Conservation (phyloP, 53 echinoderm and acorn worm genomes). For the Patiria pectinifera region DNA sequence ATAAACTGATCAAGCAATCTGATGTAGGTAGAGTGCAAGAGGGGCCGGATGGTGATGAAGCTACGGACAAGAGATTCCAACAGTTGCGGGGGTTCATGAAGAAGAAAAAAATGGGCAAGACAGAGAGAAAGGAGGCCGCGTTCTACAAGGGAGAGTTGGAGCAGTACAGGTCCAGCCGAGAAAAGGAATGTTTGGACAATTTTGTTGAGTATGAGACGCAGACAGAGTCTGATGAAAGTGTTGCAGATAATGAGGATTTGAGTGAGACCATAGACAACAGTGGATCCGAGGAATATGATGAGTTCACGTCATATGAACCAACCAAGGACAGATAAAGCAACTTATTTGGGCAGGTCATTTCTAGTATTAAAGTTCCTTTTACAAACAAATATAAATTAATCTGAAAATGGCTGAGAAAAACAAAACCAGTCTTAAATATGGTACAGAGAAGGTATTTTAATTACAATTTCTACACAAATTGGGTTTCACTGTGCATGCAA, state of each 20-base stretch:
- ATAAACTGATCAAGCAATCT: constrained; percentile 41
- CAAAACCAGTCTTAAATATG: not conserved
- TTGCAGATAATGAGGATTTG: not conserved
- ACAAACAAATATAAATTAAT: not conserved
- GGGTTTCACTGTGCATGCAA: not conserved
- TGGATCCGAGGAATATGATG: too few relatives aligned
- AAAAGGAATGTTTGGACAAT: not conserved
- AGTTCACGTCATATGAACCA: too few relatives aligned
- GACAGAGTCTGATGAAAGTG: not conserved
- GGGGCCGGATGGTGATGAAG: not conserved
- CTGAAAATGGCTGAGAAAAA: not conserved
- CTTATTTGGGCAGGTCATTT: too few relatives aligned
- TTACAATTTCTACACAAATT: constrained; percentile 1
- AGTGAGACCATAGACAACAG: too few relatives aligned
- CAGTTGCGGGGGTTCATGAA: constrained; percentile 57
- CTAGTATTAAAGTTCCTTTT: not conserved
- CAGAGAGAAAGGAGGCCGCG: constrained; percentile 38
- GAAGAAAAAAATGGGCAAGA: constrained; percentile 51
- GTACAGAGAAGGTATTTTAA: not conserved
- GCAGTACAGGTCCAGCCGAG: not conserved
- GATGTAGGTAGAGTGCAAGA: not conserved
- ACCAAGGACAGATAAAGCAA: too few relatives aligned
- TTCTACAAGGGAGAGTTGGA: constrained; percentile 53
- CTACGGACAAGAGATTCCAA: constrained; percentile 46
- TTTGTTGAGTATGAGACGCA: constrained; percentile 12